Percentiles rank a stretch among this genome's conserved stretches.
phyloP scores from a whole-genome alignment of 1,140 invertebrate genomes.

The Nasonia vitripennis region DNA sequence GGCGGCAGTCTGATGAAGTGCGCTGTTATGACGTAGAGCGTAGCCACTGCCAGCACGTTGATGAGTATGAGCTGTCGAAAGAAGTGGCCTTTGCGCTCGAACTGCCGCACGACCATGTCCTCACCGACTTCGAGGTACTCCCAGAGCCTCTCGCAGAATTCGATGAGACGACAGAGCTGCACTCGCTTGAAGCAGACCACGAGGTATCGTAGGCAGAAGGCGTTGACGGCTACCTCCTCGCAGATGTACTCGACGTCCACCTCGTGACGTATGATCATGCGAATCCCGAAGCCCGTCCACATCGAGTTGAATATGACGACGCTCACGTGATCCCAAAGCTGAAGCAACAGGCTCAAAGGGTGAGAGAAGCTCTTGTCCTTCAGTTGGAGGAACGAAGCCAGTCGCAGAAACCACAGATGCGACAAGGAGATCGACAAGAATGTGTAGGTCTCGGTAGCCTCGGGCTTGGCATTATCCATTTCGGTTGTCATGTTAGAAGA shows the following conservation, averaged over 20 bases:
- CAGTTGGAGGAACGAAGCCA: too few species aligned
- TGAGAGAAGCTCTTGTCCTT: too few species aligned
- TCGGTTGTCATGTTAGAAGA: too few species aligned
- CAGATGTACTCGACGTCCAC: constrained; percentile 24
- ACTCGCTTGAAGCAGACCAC: neutral
- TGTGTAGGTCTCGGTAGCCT: too few species aligned
- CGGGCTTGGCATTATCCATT: too few species aligned
- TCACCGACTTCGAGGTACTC: neutral
- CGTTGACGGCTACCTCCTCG: neutral
- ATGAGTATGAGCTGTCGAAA: neutral
- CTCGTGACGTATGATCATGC: neutral
- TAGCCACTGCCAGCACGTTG: neutral
- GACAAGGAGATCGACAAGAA: too few species aligned
- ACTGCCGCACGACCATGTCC: neutral
- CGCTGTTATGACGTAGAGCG: neutral
- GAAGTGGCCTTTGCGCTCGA: constrained; percentile 5
- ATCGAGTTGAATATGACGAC: neutral
- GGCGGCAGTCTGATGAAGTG: neutral
- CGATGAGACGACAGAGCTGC: neutral
- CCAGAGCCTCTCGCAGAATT: constrained; percentile 20
- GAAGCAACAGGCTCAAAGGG: too few species aligned
- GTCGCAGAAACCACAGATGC: too few species aligned
- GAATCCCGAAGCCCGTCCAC: neutral
- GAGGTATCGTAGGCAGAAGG: neutral
- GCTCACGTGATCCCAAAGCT: neutral